Evolutionary conservation across 53 echinoderm and acorn worm species (phyloP), one percentile per base, ranked within the genome.

Genomic region (Actinopyga echinites): DNA sequence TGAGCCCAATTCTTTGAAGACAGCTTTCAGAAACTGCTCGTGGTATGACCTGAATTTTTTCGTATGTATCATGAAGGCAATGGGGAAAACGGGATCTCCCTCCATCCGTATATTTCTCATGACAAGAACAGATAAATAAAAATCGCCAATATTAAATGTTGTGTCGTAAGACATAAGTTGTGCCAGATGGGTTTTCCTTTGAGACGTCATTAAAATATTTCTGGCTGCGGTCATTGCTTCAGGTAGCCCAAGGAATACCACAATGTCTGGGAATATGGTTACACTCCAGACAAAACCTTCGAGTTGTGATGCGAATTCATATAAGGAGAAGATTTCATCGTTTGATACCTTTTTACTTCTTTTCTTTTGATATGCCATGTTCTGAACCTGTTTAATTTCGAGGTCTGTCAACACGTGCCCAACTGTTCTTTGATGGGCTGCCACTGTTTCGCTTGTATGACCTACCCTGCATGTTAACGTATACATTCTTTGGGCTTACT

Each of bases 321-420:
- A 22, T 5, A 21, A 5, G 3, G 58, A 4, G 58, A 58, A 58
- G 8, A 58, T 58, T 9, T 58, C 58, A 58, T 58, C 58, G 10
- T 58, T 58, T 3, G 4, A 22, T 25, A 58, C 3, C 25, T 58
- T 5, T 25, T 58, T 58, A 21, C 19, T 19, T 54, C 25, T 4
- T 58, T 58, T 58, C n/a, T 17, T 65, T 15, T 65, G n/a, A 30
- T 64, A 24, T 25, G 32, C 30, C 7, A 30, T 30, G 17, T 66
- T 66, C 29, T 66, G 19, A 28, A 66, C 66, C 30, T 66, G 66
- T 66, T 65, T 66, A n/a, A n/a, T n/a, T n/a, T n/a, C n/a, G n/a
- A n/a, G n/a, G n/a, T n/a, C n/a, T n/a, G n/a, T n/a, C n/a, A n/a
- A n/a, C n/a, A n/a, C n/a, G n/a, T n/a, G n/a, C n/a, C n/a, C n/a